Evolutionary conservation across 2,888 invertebrate species (phyloP), one percentile per base, ranked within the genome.

Genomic region (Corythucha ciliata): DNA sequence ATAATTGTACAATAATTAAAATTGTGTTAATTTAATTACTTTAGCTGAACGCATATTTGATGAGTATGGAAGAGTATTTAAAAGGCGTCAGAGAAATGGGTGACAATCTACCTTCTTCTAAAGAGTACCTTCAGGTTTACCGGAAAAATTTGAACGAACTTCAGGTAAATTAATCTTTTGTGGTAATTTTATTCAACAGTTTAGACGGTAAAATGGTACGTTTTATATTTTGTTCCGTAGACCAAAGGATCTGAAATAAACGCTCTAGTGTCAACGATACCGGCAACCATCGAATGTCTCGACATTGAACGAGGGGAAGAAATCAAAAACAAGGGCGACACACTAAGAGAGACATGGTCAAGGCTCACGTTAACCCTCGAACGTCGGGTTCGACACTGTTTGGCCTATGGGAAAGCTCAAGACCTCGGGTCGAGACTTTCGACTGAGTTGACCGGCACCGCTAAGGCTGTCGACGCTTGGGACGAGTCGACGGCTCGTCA

Each of bases 41-140:
- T 22, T 54, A 70, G 65, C 68, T 87, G 27, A 74, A 80, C 56
- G 75, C 75, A n/a, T 88, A 87, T 86, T 65, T 87, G 47, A 74
- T 77, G 22, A 79, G 79, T 48, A 55, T 57, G 55, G 82, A 84
- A 63, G 74, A 78, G 44, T 83, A 83, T 64, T 70, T 88, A 39
- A 77, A 79, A 61, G 78, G 80, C 33, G 80, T 83, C 63, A 47
- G 77, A 56, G 78, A 83, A 62, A 80, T 87, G 78, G 87, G 87
- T n/a, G 75, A 74, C 47, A 75, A 77, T 63, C 64, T 78, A 24
- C 68, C 72, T 6, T 74, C 76, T 68, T 80, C 83, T 36, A 75
- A 77, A 61, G 82, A 83, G 65, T 87, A 86, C 66, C 72, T 83
- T 56, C 74, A 80, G 62, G 71, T 81, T 59, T 86, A 88, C 66